Evolutionary conservation across 2,797 vertebrate genomes (phyloP).

Genomic region (Percopsis omiscomaycus): DNA sequence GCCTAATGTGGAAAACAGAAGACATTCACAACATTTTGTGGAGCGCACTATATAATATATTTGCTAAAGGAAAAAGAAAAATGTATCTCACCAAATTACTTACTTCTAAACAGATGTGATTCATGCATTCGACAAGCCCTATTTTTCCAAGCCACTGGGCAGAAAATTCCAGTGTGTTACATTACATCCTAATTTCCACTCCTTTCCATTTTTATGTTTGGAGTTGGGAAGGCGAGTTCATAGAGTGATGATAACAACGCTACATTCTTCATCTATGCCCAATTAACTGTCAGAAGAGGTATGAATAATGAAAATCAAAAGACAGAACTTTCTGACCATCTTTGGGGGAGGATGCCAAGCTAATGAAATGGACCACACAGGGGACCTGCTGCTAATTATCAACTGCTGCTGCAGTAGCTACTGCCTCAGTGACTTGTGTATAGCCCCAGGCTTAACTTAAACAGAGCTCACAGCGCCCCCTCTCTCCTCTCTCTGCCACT

Average conservation of each 20-base stretch:
- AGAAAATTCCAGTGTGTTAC: constrained; percentile 11
- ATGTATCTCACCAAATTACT: constrained; percentile 2
- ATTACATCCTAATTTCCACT: neutral
- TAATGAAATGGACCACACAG: constrained; percentile 59
- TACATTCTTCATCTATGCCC: constrained; percentile 23
- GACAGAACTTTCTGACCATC: constrained; percentile 16
- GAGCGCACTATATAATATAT: neutral
- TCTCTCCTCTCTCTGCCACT: constrained; percentile 26
- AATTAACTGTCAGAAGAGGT: constrained; percentile 26
- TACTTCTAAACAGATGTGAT: constrained; percentile 4
- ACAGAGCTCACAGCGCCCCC: constrained; percentile 41
- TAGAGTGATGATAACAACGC: neutral
- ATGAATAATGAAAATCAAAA: constrained; percentile 33
- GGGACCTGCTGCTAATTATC: constrained; percentile 65
- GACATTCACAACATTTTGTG: constrained; percentile 23
- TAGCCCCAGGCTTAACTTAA: constrained; percentile 46
- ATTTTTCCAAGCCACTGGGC: constrained; percentile 4
- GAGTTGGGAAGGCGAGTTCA: neutral
- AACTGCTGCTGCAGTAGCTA: constrained; percentile 57
- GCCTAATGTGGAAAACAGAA: constrained; percentile 14
- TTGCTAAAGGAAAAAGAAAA: constrained; percentile 3
- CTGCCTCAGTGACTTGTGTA: constrained; percentile 45
- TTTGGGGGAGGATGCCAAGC: constrained; percentile 35
- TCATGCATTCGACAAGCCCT: neutral
- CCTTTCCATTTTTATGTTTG: constrained; percentile 1